Percentiles rank a stretch among this genome's conserved stretches.
Evolutionary conservation across 2,797 vertebrate species (phyloP).

Genomic region (Pipistrellus nathusii): DNA sequence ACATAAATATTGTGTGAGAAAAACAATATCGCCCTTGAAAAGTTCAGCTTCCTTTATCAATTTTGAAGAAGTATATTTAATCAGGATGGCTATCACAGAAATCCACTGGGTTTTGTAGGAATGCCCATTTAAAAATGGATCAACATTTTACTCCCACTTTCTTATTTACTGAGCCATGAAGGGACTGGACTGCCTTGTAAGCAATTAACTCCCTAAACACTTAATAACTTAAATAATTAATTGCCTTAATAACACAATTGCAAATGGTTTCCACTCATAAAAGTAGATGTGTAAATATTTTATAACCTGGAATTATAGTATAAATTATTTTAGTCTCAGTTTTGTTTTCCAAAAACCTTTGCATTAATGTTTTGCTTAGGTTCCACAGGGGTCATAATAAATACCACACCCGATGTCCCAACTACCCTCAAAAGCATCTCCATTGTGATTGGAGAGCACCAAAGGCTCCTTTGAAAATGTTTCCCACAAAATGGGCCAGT

Average conservation of each 20-base stretch:
- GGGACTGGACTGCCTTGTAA: conserved; percentile 18
- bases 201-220: not conserved
- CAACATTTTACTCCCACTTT: conserved; percentile 49
- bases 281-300: not conserved
- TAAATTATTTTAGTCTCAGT: conserved; percentile 6
- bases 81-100: conserved; percentile 33
- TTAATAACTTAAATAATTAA: conserved; percentile 47
- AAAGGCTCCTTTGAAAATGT: not conserved
- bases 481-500: not conserved
- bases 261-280: not conserved
- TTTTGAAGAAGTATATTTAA: conserved; percentile 66
- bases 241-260: conserved; percentile 11
- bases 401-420: not conserved
- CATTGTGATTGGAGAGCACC: not conserved
- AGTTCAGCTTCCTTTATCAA: conserved; percentile 30
- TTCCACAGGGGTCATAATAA: not conserved
- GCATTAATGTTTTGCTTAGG: not conserved
- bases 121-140: conserved; percentile 52
- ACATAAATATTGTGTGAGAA: conserved; percentile 44
- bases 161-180: conserved; percentile 27
- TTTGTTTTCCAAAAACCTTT: not conserved
- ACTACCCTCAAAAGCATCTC: not conserved
- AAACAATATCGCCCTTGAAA: conserved; percentile 64
- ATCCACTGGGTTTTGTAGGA: conserved; percentile 50
- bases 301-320: not conserved